These are phyloP conservation scores for Wiebesia pumilae DNA, from an alignment of 1,140 invertebrate species.

Conservation along the genomic window DNA sequence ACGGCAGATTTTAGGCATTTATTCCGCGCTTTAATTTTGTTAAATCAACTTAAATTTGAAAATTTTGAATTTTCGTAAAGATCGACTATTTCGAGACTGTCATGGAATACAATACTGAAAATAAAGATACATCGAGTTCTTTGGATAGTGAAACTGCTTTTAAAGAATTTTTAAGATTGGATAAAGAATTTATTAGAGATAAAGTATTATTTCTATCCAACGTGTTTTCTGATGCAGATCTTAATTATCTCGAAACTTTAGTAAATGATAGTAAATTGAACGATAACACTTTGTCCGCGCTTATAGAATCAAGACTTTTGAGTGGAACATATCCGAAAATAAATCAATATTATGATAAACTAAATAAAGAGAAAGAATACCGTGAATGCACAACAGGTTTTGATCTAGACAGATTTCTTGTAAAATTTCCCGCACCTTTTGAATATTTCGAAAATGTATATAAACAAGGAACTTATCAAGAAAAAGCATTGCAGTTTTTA, in stretches of 20 bases:
- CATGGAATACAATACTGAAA: too few species aligned
- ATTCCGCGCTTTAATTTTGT: too few species aligned
- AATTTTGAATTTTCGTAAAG: too few species aligned
- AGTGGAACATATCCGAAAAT: slow-evolving; percentile 54
- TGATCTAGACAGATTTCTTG: slow-evolving; percentile 74
- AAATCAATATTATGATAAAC: slow-evolving; percentile 67
- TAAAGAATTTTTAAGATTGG: slow-evolving; percentile 48
- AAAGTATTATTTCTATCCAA: slow-evolving; percentile 53
- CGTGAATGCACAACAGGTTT: slow-evolving; percentile 72
- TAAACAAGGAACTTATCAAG: slow-evolving; percentile 60
- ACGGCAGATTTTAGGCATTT: too few species aligned
- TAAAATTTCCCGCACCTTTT: slow-evolving; percentile 77
- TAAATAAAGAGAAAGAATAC: slow-evolving; percentile 65
- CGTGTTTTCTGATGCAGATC: slow-evolving; percentile 59
- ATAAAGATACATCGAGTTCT: too few species aligned
- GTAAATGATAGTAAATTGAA: slow-evolving; percentile 45
- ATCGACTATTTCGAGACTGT: too few species aligned
- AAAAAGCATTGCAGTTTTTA: slow-evolving; percentile 66
- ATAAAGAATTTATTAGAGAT: slow-evolving; percentile 45
- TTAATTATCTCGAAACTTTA: slow-evolving; percentile 40
- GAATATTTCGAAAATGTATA: slow-evolving; percentile 72
- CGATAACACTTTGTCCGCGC: slow-evolving; percentile 43
- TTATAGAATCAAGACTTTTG: slow-evolving; percentile 54
- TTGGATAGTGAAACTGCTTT: too few species aligned
- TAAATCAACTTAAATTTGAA: too few species aligned